These are phyloP conservation scores for Phalacrocorax carbo DNA, from an alignment of 2,113 vertebrate species.

Conservation along the genomic window DNA sequence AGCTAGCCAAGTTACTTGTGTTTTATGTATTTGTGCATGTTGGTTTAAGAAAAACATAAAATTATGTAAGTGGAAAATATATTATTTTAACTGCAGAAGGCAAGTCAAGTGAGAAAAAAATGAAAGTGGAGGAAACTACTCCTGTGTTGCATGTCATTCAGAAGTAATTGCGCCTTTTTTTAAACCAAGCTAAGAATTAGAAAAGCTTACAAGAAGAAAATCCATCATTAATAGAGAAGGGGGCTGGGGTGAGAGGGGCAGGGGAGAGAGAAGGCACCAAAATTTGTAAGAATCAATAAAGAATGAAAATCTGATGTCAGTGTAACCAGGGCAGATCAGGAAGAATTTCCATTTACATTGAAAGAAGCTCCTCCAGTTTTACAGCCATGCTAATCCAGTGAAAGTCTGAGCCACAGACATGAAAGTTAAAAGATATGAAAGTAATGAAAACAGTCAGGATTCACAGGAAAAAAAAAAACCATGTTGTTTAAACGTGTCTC, in stretches of 20 bases:
- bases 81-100: conserved; percentile 30
- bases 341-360: neutral
- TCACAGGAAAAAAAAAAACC: neutral
- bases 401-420: neutral
- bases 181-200: neutral
- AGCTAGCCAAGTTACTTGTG: neutral
- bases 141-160: neutral
- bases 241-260: too few relatives aligned
- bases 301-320: neutral
- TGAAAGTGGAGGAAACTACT: neutral
- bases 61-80: conserved; percentile 28
- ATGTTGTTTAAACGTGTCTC: neutral
- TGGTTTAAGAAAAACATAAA: conserved; percentile 52
- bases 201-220: neutral
- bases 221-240: neutral
- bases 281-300: neutral
- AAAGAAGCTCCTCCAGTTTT: neutral
- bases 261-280: neutral
- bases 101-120: neutral
- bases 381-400: neutral
- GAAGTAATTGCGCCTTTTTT: neutral
- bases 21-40: conserved; percentile 18
- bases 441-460: neutral
- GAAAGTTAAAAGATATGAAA: neutral
- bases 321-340: neutral